Percentiles rank a stretch among this genome's conserved stretches.
Conservation (phyloP, 2,113 vertebrate species). For the Pygathrix nemaeus region DNA sequence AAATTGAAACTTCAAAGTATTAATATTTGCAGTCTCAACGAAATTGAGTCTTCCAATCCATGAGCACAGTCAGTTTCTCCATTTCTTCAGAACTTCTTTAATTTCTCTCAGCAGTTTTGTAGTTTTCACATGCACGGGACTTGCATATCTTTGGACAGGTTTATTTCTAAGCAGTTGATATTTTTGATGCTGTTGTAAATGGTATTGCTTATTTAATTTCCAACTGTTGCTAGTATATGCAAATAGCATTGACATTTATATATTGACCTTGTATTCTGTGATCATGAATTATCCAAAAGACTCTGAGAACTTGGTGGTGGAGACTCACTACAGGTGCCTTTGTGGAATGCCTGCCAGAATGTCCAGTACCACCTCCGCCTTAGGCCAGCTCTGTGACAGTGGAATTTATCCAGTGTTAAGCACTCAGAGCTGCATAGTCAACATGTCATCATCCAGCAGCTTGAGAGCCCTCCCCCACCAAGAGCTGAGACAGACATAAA, state of each 20-base stretch:
- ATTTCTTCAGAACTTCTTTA: background rate
- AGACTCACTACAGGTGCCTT: background rate
- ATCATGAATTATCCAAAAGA: background rate
- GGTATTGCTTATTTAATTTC: background rate
- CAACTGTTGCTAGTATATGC: background rate
- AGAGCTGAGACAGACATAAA: background rate
- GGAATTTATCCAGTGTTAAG: background rate
- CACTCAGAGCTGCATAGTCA: background rate
- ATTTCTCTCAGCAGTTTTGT: background rate
- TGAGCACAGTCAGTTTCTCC: background rate
- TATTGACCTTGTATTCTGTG: background rate
- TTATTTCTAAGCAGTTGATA: background rate
- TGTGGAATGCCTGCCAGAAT: background rate
- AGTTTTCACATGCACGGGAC: background rate
- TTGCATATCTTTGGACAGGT: background rate
- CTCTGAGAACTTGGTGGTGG: background rate
- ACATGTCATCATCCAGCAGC: background rate
- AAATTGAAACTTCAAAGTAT: background rate
- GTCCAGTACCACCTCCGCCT: background rate
- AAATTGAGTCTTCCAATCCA: background rate
- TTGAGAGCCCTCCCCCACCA: fast-evolving
- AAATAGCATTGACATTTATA: background rate
- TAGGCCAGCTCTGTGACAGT: background rate
- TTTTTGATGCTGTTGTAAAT: background rate
- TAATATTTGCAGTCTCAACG: background rate